phyloP scores from a whole-genome alignment of 2,113 vertebrate genomes.

The Glaucidium brasilianum region DNA sequence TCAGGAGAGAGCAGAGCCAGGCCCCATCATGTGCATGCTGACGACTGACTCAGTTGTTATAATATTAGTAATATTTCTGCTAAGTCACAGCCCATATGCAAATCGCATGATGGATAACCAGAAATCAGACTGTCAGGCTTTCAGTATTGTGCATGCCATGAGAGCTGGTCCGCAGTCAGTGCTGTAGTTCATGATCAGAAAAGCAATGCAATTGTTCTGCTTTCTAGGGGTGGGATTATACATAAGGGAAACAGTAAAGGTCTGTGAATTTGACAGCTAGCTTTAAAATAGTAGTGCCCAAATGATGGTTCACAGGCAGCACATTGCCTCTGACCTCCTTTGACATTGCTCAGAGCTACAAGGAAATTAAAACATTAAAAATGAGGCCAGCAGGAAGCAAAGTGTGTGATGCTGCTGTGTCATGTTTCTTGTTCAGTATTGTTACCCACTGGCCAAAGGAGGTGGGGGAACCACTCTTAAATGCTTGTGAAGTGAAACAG shows the following conservation, averaged over 20 bases:
- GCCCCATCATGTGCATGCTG: accelerated
- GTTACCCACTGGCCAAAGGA: background rate
- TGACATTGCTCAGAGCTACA: background rate
- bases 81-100: background rate
- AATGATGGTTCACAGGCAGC: background rate
- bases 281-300: background rate
- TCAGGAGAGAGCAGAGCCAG: background rate
- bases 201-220: background rate
- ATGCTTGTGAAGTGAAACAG: background rate
- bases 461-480: background rate
- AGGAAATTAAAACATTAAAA: background rate
- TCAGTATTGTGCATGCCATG: accelerated
- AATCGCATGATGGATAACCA: background rate
- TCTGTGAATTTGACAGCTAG: background rate
- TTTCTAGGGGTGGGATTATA: background rate
- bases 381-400: background rate
- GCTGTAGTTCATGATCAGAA: background rate
- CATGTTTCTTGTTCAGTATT: background rate
- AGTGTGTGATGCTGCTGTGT: background rate
- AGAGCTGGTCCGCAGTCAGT: background rate
- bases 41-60: background rate
- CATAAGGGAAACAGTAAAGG: background rate
- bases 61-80: background rate
- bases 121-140: background rate
- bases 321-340: background rate